Base-by-base conservation (phyloP, 2,113 vertebrate genomes). In the Caretta caretta region DNA sequence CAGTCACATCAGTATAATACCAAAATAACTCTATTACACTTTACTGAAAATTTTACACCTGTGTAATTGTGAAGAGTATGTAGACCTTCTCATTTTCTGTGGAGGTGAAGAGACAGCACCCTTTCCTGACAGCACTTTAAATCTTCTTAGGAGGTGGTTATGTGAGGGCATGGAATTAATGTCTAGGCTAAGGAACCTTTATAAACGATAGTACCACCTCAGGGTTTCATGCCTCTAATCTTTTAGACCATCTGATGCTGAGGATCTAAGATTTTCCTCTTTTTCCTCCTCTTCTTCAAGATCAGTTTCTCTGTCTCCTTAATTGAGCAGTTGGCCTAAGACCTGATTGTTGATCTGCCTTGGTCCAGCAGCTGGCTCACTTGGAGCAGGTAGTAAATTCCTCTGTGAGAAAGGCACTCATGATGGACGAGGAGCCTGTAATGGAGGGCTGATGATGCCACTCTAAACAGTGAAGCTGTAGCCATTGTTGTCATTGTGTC, bases 1-100 rank as follows among this genome's bases (percentile, higher is more conserved):
- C 31, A 5, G 5, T 5, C 0, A 20, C 10, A 50, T 31, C 31
- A 24, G 0, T 8, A 6, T 2, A 19, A n/a, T 48, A 8, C 6
- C 14, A 27, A 27, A 24, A 31, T 9, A 38, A 10, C 1, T 0
- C 0, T 22, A 46, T 25, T 46, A 46, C 4, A 46, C 38, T 42
- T 76, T 76, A 24, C 38, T 76, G 72, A 76, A 76, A 22, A 46
- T 76, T 76, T 46, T 25, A 42, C 22, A 46, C 5, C 10, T 75
- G 10, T 46, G 42, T 46, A 11, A 25, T 25, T 76, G 38, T 5
- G 10, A 46, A 25, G n/a, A 25, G 20, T 46, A 46, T 42, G 24
- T 13, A 46, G 72, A 76, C 72, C 42, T 76, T 6, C 42, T 7
- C 11, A 20, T 76, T 76, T 76, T 76, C 72, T 27, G 38, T 46